These are phyloP conservation scores for Drosophila quinaria DNA, from an alignment of 2,888 invertebrate species.

Conservation along the genomic window DNA sequence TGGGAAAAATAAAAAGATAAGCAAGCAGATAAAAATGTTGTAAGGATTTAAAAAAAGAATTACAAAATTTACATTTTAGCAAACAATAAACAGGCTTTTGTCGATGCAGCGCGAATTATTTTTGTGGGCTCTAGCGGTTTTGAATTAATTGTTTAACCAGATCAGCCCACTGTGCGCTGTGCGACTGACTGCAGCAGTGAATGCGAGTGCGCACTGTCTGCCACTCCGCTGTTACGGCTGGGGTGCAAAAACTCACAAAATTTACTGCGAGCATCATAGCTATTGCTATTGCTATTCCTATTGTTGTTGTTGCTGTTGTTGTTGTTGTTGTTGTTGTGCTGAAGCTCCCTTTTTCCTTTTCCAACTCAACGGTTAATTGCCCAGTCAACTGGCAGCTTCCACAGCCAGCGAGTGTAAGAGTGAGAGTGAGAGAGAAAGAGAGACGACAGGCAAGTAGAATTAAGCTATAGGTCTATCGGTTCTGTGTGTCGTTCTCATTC, in stretches of 20 bases:
- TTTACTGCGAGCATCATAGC: conserved; percentile 45
- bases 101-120: neutral
- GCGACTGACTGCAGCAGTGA: conserved; percentile 2
- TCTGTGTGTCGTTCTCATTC: conserved; percentile 3
- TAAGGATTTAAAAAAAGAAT: neutral
- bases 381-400: conserved; percentile 75
- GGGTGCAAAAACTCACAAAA: conserved; percentile 61
- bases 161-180: conserved; percentile 2
- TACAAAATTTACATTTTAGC: neutral
- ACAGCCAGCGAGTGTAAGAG: conserved; percentile 39
- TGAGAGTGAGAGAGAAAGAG: conserved; percentile 20
- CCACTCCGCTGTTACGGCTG: conserved; percentile 27
- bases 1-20: neutral
- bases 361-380: conserved; percentile 79
- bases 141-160: conserved; percentile 1
- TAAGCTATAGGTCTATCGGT: conserved; percentile 21
- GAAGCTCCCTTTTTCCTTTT: conserved; percentile 80
- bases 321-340: conserved; percentile 29
- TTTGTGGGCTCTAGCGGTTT: neutral
- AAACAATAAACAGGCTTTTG: neutral
- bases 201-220: conserved; percentile 25
- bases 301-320: conserved; percentile 25
- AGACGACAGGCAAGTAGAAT: conserved; percentile 12
- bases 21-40: neutral
- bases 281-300: conserved; percentile 29